Base-by-base conservation (phyloP, 2,797 vertebrate genomes). In the Pseudopleuronectes americanus region DNA sequence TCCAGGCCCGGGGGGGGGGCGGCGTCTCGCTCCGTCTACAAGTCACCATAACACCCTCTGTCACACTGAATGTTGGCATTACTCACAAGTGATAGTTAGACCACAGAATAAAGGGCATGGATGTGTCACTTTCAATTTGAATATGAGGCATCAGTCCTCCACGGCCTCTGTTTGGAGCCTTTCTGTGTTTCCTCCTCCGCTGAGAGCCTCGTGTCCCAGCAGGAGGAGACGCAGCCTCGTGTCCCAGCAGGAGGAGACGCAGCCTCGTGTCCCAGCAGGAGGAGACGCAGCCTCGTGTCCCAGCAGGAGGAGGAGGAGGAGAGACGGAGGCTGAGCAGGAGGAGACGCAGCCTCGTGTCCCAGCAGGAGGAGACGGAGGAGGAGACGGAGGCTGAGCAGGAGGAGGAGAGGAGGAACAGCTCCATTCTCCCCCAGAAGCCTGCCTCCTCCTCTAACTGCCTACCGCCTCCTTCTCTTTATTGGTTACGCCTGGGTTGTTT, bases 401-500 rank as follows among this genome's bases (percentile, higher is more conserved):
- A 4, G 3, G 23, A 3, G 23, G 23, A 24, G 23, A 24, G 23
- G 23, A 24, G 23, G 3, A 2, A 2, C 23, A 24, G 23, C 77
- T 57, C 41, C 43, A 48, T 59, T 79, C 58, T 45, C 72, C 88
- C 86, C 79, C 85, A 83, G 65, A 83, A 78, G 81, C 68, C 70
- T 58, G 59, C 76, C 81, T 84, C 73, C 57, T 76, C 70, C 77
- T 74, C 82, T 72, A 87, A 88, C 83, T 76, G 81, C 84, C 83
- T 57, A 73, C 87, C 72, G 65, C 78, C 79, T 84, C 68, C 80
- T 76, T 92, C 84, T 85, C 87, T 93, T 92, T 92, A 93, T 92
- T 90, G 89, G 89, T 91, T 93, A 88, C 87, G 88, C 91, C 91
- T 93, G 86, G 84, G 87, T 93, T 94, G 88, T 94, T 94, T 93